Evolutionary conservation across 2,113 vertebrate species (phyloP).

Genomic region (Lasiurus cinereus): DNA sequence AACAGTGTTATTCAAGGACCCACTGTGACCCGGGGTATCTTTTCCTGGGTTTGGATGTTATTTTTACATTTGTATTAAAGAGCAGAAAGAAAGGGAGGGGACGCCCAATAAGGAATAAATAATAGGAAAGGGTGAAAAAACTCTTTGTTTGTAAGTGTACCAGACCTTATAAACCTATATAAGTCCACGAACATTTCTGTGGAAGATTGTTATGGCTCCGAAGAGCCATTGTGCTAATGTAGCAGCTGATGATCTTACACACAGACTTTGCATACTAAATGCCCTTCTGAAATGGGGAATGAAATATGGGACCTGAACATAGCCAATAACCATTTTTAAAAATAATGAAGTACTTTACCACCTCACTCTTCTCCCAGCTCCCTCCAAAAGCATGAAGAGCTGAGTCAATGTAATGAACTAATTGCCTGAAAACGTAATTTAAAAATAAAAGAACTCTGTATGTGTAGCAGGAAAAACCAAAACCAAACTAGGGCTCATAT

Average conservation of each 20-base stretch:
- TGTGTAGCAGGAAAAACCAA: not conserved
- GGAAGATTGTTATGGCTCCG: constrained; percentile 84
- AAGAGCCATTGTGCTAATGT: constrained; percentile 87
- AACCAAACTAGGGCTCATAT: constrained; percentile 41
- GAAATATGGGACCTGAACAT: constrained; percentile 70
- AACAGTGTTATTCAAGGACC: not conserved
- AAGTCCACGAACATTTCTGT: constrained; percentile 86
- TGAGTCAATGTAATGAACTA: constrained; percentile 70
- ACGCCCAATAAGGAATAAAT: constrained; percentile 83
- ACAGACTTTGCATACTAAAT: constrained; percentile 84
- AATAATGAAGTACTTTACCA: constrained; percentile 62
- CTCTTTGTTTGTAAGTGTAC: constrained; percentile 86
- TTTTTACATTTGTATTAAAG: constrained; percentile 83
- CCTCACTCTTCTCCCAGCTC: constrained; percentile 9
- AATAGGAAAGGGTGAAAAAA: constrained; percentile 79
- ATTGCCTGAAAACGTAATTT: constrained; percentile 76
- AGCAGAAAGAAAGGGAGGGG: constrained; percentile 31
- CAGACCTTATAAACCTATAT: constrained; percentile 86
- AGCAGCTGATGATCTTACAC: constrained; percentile 77
- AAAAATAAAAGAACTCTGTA: not conserved
- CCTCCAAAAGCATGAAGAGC: constrained; percentile 64
- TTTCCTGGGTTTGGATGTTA: constrained; percentile 70
- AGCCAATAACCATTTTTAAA: constrained; percentile 72
- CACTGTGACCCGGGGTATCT: constrained; percentile 26
- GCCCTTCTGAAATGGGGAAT: constrained; percentile 83